Base-by-base conservation (phyloP, 2,888 invertebrate species). In the Minunthozetes semirufus region DNA sequence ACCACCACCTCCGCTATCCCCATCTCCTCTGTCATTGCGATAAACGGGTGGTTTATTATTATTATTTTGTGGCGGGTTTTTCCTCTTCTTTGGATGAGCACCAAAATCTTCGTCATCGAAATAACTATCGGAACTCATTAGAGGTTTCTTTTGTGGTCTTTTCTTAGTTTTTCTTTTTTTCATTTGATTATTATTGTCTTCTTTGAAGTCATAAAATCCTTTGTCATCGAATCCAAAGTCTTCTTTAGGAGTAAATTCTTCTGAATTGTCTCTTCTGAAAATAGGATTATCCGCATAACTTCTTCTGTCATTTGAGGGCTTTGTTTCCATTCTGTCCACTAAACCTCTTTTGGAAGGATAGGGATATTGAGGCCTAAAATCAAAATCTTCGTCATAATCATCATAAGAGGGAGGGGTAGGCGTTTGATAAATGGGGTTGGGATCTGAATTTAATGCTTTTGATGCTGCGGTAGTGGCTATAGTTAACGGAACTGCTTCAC, bases 341-440 rank as follows among this genome's bases (percentile, higher is more conserved):
- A 13, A 3, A n/a, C 9, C 22, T 13, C 19, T 25, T 13, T 15
- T 42, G 13, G 33, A 17, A 3, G 33, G 63, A 17, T 63, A 63
- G 17, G 19, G 4, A 13, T 19, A 15, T 19, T 22, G 38, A 0
- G 42, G 68, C 9, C 33, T 68, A 22, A 68, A 68, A 42, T 68
- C 68, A 22, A 68, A 68, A 19, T 68, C 68, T 42, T 38, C 42
- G 25, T 68, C 68, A 25, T 68, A 38, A 33, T 68, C 68, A 29
- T 68, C 68, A 42, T 11, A 38, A 17, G 13, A 61, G 6, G 25
- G 13, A 0, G n/a, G 68, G 6, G n/a, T 19, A 5, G 68, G 68
- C 19, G 38, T 22, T 1, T 42, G 42, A 29, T 42, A 68, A 13
- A 8, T 42, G 8, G 22, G 1, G 3, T 19, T 68, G 5, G 68